Percentiles rank a stretch among this genome's conserved stretches.
These are phyloP conservation scores for Caenorhabditis sp. DNA, from an alignment of 2,888 invertebrate genomes.

Conservation along the genomic window DNA sequence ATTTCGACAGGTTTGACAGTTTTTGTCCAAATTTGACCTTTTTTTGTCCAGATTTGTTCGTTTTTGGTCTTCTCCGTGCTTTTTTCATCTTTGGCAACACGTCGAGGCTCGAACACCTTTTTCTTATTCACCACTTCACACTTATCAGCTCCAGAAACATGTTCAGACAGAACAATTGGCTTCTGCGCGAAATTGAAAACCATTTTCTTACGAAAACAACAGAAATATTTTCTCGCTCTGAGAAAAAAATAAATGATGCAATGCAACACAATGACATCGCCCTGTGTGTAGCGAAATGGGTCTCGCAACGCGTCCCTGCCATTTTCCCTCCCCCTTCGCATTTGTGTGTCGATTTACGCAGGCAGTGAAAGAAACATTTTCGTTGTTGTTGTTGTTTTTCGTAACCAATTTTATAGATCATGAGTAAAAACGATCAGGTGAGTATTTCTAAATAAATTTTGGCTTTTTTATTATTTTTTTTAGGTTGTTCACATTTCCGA, in stretches of 20 bases:
- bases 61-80: too few relatives aligned
- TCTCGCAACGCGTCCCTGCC: constrained; percentile 2
- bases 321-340: constrained; percentile 9
- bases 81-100: too few relatives aligned
- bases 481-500: constrained; percentile 55
- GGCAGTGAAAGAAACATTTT: too few relatives aligned
- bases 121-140: too few relatives aligned
- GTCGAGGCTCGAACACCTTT: too few relatives aligned
- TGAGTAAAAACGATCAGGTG: neutral
- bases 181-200: too few relatives aligned
- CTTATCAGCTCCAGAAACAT: constrained; percentile 50
- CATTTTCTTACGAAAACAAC: too few relatives aligned
- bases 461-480: too few relatives aligned
- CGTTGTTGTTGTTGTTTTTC: neutral
- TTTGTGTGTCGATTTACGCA: constrained; percentile 36
- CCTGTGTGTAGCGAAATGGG: constrained; percentile 15
- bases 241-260: neutral
- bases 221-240: too few relatives aligned
- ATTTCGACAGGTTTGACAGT: too few relatives aligned
- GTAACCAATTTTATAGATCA: neutral
- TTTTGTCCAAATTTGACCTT: too few relatives aligned
- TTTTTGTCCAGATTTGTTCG: too few relatives aligned
- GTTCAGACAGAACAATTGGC: constrained; percentile 56
- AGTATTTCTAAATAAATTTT: neutral
- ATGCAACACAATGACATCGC: constrained; percentile 9